Evolutionary conservation across 2,888 invertebrate species (phyloP).

Genomic region (Ichneumoninae sp.): DNA sequence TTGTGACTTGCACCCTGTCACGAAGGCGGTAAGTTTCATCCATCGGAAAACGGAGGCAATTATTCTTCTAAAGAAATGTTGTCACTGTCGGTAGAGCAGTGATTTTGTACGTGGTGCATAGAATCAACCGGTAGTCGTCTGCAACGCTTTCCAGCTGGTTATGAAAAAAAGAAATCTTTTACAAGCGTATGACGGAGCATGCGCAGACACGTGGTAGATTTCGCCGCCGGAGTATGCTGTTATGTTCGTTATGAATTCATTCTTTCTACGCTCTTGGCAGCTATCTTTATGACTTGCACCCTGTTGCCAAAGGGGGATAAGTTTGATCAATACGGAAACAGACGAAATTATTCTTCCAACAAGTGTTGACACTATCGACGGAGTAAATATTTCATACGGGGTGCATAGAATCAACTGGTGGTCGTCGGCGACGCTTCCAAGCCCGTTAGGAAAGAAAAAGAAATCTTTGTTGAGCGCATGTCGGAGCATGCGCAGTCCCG

Average conservation of each 20-base stretch:
- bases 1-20: not conserved
- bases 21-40: not conserved
- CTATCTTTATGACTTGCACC: not conserved
- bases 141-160: not conserved
- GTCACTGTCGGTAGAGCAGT: not conserved
- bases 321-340: not conserved
- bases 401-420: not conserved
- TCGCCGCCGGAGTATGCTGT: not conserved
- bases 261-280: not conserved
- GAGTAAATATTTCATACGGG: not conserved
- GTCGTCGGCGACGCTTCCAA: not conserved
- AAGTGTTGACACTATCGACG: not conserved
- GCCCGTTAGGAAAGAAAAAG: not conserved
- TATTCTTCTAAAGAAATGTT: not conserved
- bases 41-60: not conserved
- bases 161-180: not conserved
- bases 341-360: not conserved
- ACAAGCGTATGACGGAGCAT: slow-evolving; percentile 60
- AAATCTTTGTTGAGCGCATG: slow-evolving; percentile 30
- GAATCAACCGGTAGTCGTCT: not conserved
- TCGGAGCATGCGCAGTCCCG: slow-evolving; percentile 70
- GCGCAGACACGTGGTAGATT: slow-evolving; percentile 66
- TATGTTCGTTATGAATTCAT: too few relatives aligned
- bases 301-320: not conserved
- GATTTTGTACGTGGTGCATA: not conserved